These are phyloP conservation scores for Taenioides sp. DNA, from an alignment of 2,797 vertebrate species.

Conservation along the genomic window DNA sequence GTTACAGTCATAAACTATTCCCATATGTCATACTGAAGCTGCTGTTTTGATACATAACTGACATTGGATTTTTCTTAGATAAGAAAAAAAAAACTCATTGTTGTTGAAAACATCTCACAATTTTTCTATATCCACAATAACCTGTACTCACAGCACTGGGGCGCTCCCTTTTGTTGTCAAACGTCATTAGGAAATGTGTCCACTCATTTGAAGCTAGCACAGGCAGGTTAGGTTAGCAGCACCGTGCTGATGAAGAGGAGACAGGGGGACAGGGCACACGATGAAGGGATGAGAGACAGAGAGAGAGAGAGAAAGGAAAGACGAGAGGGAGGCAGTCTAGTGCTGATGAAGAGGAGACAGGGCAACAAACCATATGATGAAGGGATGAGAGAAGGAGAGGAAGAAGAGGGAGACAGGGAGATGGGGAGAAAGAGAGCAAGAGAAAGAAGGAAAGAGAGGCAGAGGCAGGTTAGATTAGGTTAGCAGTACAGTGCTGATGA, in stretches of 20 bases:
- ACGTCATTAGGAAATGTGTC: constrained; percentile 84
- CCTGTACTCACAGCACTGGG: not conserved
- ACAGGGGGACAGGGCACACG: constrained; percentile 42
- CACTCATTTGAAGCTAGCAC: constrained; percentile 74
- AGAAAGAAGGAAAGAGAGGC: no score
- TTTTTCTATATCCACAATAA: not conserved
- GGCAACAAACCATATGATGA: not conserved
- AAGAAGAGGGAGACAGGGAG: no score
- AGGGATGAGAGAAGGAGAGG: constrained; percentile 12
- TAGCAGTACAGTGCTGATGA: no score
- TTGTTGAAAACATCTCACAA: no score
- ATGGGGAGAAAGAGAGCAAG: no score
- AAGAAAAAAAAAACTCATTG: no score
- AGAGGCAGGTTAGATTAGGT: no score
- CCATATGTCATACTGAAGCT: no score
- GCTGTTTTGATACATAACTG: no score
- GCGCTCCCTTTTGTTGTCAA: constrained; percentile 85
- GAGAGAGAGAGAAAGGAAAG: constrained; percentile 36
- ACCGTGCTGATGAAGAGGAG: constrained; percentile 48
- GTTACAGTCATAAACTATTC: no score
- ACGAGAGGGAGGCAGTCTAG: constrained; percentile 33
- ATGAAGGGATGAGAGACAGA: constrained; percentile 56
- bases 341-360: constrained; percentile 32
- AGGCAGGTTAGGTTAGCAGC: constrained; percentile 64
- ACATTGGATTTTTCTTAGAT: no score